Conservation (phyloP, 2,797 vertebrate species). For the Muscicapa comitata region DNA sequence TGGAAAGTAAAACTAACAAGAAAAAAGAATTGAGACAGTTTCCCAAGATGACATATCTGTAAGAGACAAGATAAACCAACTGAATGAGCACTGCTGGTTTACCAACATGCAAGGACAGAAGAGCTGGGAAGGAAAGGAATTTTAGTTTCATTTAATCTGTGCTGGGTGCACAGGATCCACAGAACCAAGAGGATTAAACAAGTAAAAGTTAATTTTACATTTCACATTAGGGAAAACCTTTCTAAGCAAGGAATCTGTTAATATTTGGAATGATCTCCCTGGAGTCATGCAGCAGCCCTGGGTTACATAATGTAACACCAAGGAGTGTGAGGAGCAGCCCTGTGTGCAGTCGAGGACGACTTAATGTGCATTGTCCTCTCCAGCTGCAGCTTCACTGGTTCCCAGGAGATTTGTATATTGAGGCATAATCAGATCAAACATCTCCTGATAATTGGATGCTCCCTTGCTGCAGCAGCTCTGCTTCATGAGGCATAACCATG, state of each 20-base stretch:
- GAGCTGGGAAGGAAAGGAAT: neutral
- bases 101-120: neutral
- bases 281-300: neutral
- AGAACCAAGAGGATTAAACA: neutral
- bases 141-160: neutral
- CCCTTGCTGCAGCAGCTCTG: conserved; percentile 19
- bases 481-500: neutral
- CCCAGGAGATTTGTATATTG: conserved; percentile 13
- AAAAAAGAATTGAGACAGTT: neutral
- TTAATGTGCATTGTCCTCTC: conserved; percentile 40
- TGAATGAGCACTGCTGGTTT: neutral
- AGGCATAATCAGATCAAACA: conserved; percentile 27
- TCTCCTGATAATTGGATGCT: conserved; percentile 36
- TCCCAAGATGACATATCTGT: neutral
- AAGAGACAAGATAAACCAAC: neutral
- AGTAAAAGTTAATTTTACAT: neutral
- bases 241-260: neutral
- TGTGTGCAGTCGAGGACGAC: neutral
- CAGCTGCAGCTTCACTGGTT: conserved; percentile 13
- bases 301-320: neutral
- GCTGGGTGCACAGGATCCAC: neutral
- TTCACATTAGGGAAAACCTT: neutral
- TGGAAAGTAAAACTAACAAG: neutral
- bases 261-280: neutral
- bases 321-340: neutral